A percentile compares a stretch with the other conserved stretches of the same genome.
Conservation (phyloP, 1,140 invertebrate species). For the Apis florea region DNA sequence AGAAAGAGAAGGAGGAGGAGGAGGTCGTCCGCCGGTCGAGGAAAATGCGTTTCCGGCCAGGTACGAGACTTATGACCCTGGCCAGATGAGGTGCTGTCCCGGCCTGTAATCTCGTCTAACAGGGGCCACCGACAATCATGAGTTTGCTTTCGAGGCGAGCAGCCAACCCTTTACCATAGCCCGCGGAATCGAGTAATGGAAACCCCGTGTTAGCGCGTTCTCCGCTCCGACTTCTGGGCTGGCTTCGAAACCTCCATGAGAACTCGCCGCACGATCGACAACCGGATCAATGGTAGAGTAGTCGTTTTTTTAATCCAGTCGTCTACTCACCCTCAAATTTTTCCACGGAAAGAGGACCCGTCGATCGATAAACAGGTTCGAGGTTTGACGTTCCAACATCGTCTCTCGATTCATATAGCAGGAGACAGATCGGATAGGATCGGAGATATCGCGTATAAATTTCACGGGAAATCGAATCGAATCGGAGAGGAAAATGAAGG, state of each 20-base stretch:
- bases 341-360: not conserved
- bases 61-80: conserved; percentile 72
- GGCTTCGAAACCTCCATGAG: conserved; percentile 39
- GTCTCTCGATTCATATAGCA: conserved; percentile 15
- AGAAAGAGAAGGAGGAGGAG: not conserved
- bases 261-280: conserved; percentile 26
- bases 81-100: conserved; percentile 73
- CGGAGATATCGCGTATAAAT: conserved; percentile 15
- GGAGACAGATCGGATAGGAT: conserved; percentile 35
- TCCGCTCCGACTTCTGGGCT: conserved; percentile 34
- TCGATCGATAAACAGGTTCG: conserved; percentile 31
- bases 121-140: conserved; percentile 67
- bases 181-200: conserved; percentile 59
- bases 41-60: conserved; percentile 73
- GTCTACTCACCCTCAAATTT: not conserved
- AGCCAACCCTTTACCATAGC: conserved; percentile 52
- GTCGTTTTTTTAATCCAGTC: not conserved
- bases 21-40: conserved; percentile 18
- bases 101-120: conserved; percentile 73
- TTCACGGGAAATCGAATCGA: not conserved
- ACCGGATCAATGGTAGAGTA: not conserved
- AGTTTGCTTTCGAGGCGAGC: conserved; percentile 60
- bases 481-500: not conserved
- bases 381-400: not conserved
- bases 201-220: conserved; percentile 62